Evolutionary conservation across 2,888 invertebrate genomes (phyloP), one percentile per base, ranked within the genome.

Genomic region (Entomobrya proxima): DNA sequence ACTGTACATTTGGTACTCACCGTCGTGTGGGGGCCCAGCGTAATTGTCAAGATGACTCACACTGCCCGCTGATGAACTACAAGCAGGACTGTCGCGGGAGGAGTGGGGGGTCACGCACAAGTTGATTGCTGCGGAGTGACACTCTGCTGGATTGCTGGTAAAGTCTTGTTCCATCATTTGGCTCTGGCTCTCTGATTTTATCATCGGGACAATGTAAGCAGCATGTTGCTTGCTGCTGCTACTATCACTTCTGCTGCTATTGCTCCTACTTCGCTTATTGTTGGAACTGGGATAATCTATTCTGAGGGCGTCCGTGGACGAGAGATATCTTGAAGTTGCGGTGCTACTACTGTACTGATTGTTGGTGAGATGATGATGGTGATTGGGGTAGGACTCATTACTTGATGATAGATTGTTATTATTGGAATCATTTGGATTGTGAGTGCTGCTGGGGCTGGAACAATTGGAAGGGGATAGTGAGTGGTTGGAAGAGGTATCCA

Each of bases 1-100:
- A 47, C 83, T 86, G 21, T 85, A 83, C 83, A 87, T 88, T 69
- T 85, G 87, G 55, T 87, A 86, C 64, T 85, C 88, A 55, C 79
- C 79, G 47, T 85, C 85, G 24, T 85, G 85, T 24, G 74, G 80
- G 15, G 85, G 35, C 15, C 30, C 75, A 27, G 15, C 55, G 27
- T 76, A 85, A 80, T 69, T 80, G 75, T 85, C 85, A 24, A 85
- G 67, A 69, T 85, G 85, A 76, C 80, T 85, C 67, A 85, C 85
- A 64, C 85, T 85, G 55, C 85, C 85, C 50, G 85, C 85, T 13
- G 85, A 85, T 37, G 85, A 85, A 74, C 85, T 85, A 35, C 85
- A 85, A n/a, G 80, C 85, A 18, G 85, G 85, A 80, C 80, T 80
- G 76, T 75, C 85, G 35, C 82, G 75, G n/a, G 85, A 83, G 15